Percentiles rank a stretch among this genome's conserved stretches.
Conservation (phyloP, 1,140 invertebrate genomes). For the Calliphora vicina region DNA sequence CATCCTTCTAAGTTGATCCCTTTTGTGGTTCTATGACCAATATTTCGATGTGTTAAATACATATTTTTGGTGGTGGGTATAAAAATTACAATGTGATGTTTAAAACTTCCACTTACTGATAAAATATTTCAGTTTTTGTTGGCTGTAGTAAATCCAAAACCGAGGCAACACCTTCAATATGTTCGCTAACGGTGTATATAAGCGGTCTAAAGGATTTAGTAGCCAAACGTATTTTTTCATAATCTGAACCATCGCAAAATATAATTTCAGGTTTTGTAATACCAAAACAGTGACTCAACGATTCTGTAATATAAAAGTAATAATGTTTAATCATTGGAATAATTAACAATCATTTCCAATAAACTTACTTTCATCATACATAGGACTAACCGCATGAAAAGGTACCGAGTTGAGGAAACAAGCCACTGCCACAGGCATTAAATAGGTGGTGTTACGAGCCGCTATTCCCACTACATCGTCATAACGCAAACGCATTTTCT, state of each 20-base stretch:
- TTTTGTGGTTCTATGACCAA: no score
- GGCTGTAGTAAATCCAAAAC: conserved; percentile 55
- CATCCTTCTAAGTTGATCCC: no score
- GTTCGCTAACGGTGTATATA: conserved; percentile 53
- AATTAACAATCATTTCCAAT: neutral
- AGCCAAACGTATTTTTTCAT: conserved; percentile 45
- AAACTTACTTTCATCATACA: conserved; percentile 32
- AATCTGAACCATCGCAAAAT: conserved; percentile 55
- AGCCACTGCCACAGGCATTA: conserved; percentile 54
- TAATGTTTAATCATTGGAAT: neutral
- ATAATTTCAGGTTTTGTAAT: conserved; percentile 54
- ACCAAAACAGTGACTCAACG: conserved; percentile 51
- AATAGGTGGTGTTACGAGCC: conserved; percentile 51
- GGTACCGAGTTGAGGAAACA: conserved; percentile 55
- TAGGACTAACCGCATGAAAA: conserved; percentile 50
- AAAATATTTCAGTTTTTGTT: conserved; percentile 48
- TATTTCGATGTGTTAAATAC: no score
- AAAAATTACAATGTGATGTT: no score
- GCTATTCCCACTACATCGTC: conserved; percentile 58
- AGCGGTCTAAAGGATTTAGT: conserved; percentile 47
- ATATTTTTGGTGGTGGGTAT: no score
- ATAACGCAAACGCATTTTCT: conserved; percentile 45
- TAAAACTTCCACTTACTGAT: conserved; percentile 45
- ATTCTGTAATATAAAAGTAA: conserved; percentile 33
- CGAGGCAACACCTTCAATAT: conserved; percentile 46